Conservation (phyloP, 1,140 invertebrate species). For the Drosophila orena region DNA sequence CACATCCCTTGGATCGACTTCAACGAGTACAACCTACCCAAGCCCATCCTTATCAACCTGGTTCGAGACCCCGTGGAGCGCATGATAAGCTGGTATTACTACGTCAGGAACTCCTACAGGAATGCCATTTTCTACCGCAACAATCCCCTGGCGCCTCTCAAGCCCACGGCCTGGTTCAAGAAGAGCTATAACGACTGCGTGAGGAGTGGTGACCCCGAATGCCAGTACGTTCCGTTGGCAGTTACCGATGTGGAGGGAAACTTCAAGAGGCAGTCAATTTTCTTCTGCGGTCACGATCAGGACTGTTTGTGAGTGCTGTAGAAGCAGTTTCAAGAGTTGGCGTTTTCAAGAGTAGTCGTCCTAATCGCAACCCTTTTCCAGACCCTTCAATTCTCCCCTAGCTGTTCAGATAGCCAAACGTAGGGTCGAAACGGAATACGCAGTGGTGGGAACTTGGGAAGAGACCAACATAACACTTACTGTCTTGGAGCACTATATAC, state of each 20-base stretch:
- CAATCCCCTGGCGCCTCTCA: conserved; percentile 92
- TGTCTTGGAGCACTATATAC: conserved; percentile 93
- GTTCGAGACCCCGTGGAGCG: conserved; percentile 95
- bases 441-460: conserved; percentile 94
- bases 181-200: conserved; percentile 96
- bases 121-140: conserved; percentile 94
- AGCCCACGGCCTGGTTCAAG: conserved; percentile 93
- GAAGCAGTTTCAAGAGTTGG: background rate
- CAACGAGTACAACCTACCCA: conserved; percentile 88
- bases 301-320: conserved; percentile 91
- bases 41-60: conserved; percentile 95
- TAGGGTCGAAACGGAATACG: conserved; percentile 93
- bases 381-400: conserved; percentile 92
- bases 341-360: background rate
- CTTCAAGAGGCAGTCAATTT: conserved; percentile 91
- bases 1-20: conserved; percentile 91
- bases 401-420: conserved; percentile 92
- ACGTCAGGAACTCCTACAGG: conserved; percentile 92
- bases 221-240: conserved; percentile 91
- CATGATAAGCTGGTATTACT: conserved; percentile 95
- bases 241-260: conserved; percentile 92
- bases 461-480: conserved; percentile 93
- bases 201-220: conserved; percentile 92
- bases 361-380: conserved; percentile 79
- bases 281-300: conserved; percentile 94